Evolutionary conservation across 2,888 invertebrate species (phyloP).

Genomic region (Ophioninae sp.): DNA sequence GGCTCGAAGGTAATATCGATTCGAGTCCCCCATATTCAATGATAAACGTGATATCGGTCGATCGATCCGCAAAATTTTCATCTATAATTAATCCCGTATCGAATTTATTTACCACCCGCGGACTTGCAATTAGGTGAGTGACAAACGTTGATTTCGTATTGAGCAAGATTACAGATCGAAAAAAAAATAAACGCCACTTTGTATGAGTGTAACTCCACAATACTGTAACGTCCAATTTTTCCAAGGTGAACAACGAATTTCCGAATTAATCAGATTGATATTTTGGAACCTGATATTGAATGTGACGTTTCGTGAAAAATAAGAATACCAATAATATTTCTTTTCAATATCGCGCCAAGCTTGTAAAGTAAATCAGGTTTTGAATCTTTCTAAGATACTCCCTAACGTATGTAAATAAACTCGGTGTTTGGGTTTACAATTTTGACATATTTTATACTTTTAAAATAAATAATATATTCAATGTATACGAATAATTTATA

Average conservation of each 20-base stretch:
- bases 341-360: neutral
- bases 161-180: neutral
- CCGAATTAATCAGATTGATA: neutral
- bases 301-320: neutral
- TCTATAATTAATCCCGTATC: slow-evolving; percentile 37
- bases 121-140: slow-evolving; percentile 28
- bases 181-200: neutral
- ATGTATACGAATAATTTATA: too few relatives aligned
- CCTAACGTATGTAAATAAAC: neutral
- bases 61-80: slow-evolving; percentile 26
- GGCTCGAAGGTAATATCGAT: slow-evolving; percentile 19
- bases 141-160: slow-evolving; percentile 22
- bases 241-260: neutral
- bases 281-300: neutral
- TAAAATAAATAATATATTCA: too few relatives aligned
- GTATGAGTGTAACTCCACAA: neutral
- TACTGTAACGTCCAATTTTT: neutral
- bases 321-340: neutral
- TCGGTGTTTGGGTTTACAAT: neutral
- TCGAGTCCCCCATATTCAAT: slow-evolving; percentile 5
- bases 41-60: neutral
- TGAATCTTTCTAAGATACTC: neutral
- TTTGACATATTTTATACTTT: too few relatives aligned
- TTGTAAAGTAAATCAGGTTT: neutral
- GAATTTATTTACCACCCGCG: slow-evolving; percentile 34